Evolutionary conservation across 30 jellyfish, hydroid and myxozoan species (phyloP).

Genomic region (Haliclystus octoradiatus): DNA sequence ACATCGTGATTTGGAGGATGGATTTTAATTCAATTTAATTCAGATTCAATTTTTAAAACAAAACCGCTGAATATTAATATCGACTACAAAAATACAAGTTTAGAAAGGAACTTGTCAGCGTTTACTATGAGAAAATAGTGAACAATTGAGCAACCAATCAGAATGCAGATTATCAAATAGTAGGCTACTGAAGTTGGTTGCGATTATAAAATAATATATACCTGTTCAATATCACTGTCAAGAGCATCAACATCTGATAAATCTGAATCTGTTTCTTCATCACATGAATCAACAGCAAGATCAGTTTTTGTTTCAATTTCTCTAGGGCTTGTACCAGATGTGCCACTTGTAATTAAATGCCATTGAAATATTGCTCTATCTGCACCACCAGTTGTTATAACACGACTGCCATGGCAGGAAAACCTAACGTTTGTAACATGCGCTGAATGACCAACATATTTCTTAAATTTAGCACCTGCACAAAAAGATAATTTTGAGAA

Average conservation of each 20-base stretch:
- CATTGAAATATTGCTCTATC: constrained; percentile 91
- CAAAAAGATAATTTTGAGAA: too few species aligned
- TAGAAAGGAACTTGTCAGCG: too few species aligned
- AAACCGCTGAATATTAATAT: too few species aligned
- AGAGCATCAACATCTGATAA: constrained; percentile 86
- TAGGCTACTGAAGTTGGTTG: neutral
- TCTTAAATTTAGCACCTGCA: constrained; percentile 72
- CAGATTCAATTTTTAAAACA: too few species aligned
- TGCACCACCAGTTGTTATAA: constrained; percentile 89
- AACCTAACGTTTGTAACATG: constrained; percentile 90
- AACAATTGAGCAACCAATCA: too few species aligned
- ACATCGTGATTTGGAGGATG: too few species aligned
- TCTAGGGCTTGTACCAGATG: too few species aligned
- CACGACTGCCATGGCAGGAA: constrained; percentile 61
- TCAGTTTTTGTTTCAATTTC: constrained; percentile 48
- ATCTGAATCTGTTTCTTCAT: constrained; percentile 95
- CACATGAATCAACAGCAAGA: constrained; percentile 54
- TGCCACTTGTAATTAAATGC: constrained; percentile 84
- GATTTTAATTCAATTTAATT: too few species aligned
- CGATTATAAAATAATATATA: neutral
- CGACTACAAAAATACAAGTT: too few species aligned
- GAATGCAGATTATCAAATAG: too few species aligned
- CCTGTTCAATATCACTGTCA: constrained; percentile 92
- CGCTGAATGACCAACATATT: constrained; percentile 88
- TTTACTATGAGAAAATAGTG: too few species aligned